phyloP scores from a whole-genome alignment of 2,113 vertebrate species.

The Heptranchias perlo region DNA sequence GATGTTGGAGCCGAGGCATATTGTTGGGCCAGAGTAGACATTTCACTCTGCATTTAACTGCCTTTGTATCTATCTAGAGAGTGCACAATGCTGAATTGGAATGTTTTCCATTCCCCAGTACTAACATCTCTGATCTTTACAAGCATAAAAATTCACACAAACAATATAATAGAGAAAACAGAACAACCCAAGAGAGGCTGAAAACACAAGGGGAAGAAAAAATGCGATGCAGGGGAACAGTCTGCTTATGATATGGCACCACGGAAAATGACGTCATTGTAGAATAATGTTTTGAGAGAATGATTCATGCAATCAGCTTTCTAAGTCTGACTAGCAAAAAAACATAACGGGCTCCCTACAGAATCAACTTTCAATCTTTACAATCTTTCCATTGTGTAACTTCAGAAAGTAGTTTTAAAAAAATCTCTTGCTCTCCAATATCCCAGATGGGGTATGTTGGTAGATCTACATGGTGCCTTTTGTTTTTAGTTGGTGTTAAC shows the following conservation, averaged over 20 bases:
- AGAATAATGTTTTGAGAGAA: neutral
- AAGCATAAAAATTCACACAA: neutral
- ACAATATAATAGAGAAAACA: neutral
- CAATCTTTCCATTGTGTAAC: neutral
- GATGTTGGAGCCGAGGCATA: neutral
- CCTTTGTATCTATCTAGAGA: neutral
- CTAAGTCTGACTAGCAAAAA: neutral
- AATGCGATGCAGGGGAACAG: neutral
- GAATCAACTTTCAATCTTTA: slow-evolving; percentile 15
- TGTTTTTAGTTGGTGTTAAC: neutral
- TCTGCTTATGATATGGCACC: neutral
- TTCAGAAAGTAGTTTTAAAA: neutral
- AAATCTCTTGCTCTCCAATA: neutral
- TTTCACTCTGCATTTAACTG: neutral
- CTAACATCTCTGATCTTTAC: neutral
- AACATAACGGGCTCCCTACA: neutral
- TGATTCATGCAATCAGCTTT: slow-evolving; percentile 11
- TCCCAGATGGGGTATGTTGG: neutral
- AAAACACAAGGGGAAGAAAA: neutral
- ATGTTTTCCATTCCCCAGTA: neutral
- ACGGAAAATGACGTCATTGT: neutral
- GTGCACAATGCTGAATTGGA: neutral
- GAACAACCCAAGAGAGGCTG: neutral
- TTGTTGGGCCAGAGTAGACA: neutral
- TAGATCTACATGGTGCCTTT: neutral